Evolutionary conservation across 2,888 invertebrate species (phyloP).

Genomic region (Dinocampus coccinellae): DNA sequence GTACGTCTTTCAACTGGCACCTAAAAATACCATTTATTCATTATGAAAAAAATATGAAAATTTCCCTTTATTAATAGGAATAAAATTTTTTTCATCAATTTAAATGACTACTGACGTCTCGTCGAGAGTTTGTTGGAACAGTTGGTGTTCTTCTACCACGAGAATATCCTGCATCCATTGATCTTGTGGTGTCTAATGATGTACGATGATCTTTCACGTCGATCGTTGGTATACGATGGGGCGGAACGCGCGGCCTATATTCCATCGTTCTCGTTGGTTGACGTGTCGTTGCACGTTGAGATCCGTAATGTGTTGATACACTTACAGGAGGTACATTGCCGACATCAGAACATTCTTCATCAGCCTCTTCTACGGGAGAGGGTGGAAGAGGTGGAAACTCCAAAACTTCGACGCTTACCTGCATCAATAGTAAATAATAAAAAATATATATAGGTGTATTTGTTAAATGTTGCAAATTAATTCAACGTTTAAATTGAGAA

Average conservation of each 20-base stretch:
- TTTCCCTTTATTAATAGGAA: not conserved
- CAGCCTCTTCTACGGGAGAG: constrained; percentile 85
- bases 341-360: constrained; percentile 80
- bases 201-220: constrained; percentile 68
- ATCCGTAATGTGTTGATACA: constrained; percentile 25
- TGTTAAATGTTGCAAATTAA: not conserved
- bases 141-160: constrained; percentile 63
- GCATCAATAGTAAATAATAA: not conserved
- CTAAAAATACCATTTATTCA: constrained; percentile 48
- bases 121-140: constrained; percentile 61
- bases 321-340: constrained; percentile 53
- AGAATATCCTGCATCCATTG: constrained; percentile 85
- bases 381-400: constrained; percentile 86
- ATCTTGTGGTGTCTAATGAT: constrained; percentile 83
- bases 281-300: constrained; percentile 38
- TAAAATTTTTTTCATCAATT: not conserved
- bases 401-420: constrained; percentile 76
- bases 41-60: not conserved
- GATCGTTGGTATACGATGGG: constrained; percentile 73
- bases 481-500: not conserved
- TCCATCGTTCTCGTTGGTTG: constrained; percentile 62
- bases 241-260: constrained; percentile 77
- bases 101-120: constrained; percentile 64
- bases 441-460: not conserved
- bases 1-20: constrained; percentile 77